These are phyloP conservation scores for Idaea aversata DNA, from an alignment of 2,888 invertebrate species.

Conservation along the genomic window DNA sequence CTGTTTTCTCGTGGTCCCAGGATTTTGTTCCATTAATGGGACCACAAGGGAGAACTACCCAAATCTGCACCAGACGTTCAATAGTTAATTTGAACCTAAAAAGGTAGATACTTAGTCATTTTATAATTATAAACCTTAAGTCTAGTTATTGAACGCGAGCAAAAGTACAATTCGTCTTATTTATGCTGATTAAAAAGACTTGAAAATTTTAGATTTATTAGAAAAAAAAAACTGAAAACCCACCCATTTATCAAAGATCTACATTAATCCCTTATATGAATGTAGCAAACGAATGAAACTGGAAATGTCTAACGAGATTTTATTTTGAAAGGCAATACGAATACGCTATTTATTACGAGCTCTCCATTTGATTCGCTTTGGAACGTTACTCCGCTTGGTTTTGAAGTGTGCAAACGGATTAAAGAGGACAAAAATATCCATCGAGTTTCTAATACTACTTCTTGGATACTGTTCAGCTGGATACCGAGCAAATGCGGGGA, in stretches of 20 bases:
- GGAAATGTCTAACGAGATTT: slow-evolving; percentile 56
- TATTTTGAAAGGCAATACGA: slow-evolving; percentile 54
- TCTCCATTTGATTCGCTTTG: slow-evolving; percentile 54
- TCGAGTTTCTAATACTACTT: slow-evolving; percentile 31
- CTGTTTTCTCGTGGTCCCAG: too few relatives aligned
- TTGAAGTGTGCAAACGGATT: slow-evolving; percentile 55
- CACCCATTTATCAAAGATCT: slow-evolving; percentile 33
- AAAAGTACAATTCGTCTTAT: too few relatives aligned
- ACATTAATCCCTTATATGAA: slow-evolving; percentile 37
- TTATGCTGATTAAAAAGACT: too few relatives aligned
- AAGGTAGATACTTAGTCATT: too few relatives aligned
- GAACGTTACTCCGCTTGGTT: slow-evolving; percentile 37
- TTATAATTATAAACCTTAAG: too few relatives aligned
- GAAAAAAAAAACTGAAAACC: slow-evolving; percentile 15
- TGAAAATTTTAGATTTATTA: too few relatives aligned
- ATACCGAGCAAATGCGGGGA: slow-evolving; percentile 26
- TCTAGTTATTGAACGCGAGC: not conserved
- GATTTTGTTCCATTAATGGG: too few relatives aligned
- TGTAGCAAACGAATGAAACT: slow-evolving; percentile 42
- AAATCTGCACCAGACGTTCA: too few relatives aligned
- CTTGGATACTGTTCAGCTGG: slow-evolving; percentile 22
- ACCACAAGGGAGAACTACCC: too few relatives aligned
- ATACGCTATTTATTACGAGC: slow-evolving; percentile 55
- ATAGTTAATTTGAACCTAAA: too few relatives aligned
- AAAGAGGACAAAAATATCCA: slow-evolving; percentile 48